Evolutionary conservation across 2,113 vertebrate species (phyloP).

Genomic region (Dromiciops gliroides): DNA sequence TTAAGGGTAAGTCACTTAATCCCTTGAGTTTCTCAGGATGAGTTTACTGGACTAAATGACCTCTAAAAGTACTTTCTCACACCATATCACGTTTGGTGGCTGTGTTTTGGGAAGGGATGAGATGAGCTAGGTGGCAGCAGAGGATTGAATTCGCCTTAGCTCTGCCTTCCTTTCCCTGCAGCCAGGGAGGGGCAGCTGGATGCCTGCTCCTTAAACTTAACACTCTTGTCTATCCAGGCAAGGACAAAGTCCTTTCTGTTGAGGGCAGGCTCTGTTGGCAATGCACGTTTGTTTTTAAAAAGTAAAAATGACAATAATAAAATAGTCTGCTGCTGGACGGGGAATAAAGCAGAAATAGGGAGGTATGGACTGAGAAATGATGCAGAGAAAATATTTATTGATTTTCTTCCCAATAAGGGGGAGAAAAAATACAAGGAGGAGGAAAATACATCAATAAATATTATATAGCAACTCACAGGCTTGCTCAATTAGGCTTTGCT

Average conservation of each 20-base stretch:
- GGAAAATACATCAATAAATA: background rate
- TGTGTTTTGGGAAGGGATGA: background rate
- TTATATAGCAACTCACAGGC: background rate
- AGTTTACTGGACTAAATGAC: background rate
- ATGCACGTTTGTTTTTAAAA: background rate
- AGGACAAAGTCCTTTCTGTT: slow-evolving; percentile 12
- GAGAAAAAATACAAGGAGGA: background rate
- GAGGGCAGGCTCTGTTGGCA: background rate
- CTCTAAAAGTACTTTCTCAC: background rate
- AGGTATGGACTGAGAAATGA: slow-evolving; percentile 22
- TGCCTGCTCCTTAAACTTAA: background rate
- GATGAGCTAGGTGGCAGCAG: background rate
- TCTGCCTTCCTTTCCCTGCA: background rate
- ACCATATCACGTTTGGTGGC: background rate
- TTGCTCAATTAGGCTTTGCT: background rate
- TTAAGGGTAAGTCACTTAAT: background rate
- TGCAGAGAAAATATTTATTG: background rate
- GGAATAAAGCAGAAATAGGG: background rate
- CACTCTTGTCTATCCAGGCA: background rate
- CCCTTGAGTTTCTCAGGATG: background rate
- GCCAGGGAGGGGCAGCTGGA: background rate
- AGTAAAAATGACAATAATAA: background rate
- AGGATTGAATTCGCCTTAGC: background rate
- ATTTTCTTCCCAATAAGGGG: slow-evolving; percentile 12
- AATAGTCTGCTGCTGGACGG: background rate